Evolutionary conservation across 64 coral and sea anemone genomes (phyloP).

Genomic region (Pocillopora verrucosa): DNA sequence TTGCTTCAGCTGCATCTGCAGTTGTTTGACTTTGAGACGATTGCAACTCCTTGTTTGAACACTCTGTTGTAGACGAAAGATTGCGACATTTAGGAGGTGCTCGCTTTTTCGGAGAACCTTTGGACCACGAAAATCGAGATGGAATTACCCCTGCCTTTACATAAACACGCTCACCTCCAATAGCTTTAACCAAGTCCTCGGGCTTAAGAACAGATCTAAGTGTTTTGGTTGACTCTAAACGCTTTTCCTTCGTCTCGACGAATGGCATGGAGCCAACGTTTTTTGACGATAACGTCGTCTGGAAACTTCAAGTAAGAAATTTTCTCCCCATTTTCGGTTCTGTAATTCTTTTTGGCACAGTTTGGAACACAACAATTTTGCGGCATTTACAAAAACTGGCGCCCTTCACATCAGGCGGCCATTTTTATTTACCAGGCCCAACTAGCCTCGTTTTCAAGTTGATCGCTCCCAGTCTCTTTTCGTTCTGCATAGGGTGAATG

Average conservation of each 20-base stretch:
- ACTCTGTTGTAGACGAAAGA: no score
- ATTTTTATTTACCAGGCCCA: constrained; percentile 22
- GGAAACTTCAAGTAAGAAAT: background rate
- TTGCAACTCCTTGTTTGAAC: no score
- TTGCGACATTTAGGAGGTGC: background rate
- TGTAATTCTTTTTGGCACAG: background rate
- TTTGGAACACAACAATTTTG: background rate
- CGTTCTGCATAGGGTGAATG: no score
- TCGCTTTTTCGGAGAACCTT: constrained; percentile 8
- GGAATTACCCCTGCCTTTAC: background rate
- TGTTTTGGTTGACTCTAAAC: constrained; percentile 11
- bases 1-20: no score
- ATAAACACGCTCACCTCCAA: constrained; percentile 22
- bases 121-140: constrained; percentile 14
- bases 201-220: background rate
- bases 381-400: constrained; percentile 8
- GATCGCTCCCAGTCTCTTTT: no score
- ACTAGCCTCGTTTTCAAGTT: background rate
- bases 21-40: no score
- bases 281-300: background rate
- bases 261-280: no score
- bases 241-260: background rate
- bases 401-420: constrained; percentile 13
- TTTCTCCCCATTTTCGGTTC: constrained; percentile 7
- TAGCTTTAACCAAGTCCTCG: constrained; percentile 12